Base-by-base conservation (phyloP, 2,797 vertebrate genomes). In the Enteromius treurensis region DNA sequence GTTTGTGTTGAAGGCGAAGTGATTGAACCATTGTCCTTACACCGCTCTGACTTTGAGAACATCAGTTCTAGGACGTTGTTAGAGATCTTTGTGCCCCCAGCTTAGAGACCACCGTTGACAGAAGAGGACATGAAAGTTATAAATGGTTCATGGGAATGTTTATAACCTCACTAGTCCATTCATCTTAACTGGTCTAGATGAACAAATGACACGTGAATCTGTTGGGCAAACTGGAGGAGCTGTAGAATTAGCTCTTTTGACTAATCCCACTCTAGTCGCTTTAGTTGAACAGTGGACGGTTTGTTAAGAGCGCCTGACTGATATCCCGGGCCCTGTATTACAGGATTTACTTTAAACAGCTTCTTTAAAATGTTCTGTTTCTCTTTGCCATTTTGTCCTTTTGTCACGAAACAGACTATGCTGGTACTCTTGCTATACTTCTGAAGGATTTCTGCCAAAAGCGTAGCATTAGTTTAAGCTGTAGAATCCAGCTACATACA, bases 391-490 rank as follows among this genome's bases (percentile, higher is more conserved):
- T 82, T 85, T 90, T 83, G 82, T 84, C 69, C 74, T 81, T 80
- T 86, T 79, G 87, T 80, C 83, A 86, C 81, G 83, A 79, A 86
- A 80, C 69, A 89, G 85, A 88, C 65, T 86, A 64, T 40, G 67
- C 83, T 77, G 60, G 82, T 80, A 81, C 53, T 71, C 15, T 79
- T 77, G 80, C 76, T 47, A 77, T 71, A 80, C 68, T 71, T 80
- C 83, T 81, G 87, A 88, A 84, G 87, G 88, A 86, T 88, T 88
- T 89, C 84, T 88, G 81, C 82, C 87, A 88, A 86, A 78, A 86
- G 88, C 71, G 49, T 76, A 84, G 89, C 87, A 87, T 89, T 91
- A 88, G 86, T 89, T 88, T 88, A 88, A 89, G 89, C 89, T 88
- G 83, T 83, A 84, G 84, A 67, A 89, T 86, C 79, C 89, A 80